A percentile compares a stretch with the other conserved stretches of the same genome.
These are phyloP conservation scores for Motacilla tschutschensis DNA, from an alignment of 2,113 vertebrate genomes.

Conservation along the genomic window DNA sequence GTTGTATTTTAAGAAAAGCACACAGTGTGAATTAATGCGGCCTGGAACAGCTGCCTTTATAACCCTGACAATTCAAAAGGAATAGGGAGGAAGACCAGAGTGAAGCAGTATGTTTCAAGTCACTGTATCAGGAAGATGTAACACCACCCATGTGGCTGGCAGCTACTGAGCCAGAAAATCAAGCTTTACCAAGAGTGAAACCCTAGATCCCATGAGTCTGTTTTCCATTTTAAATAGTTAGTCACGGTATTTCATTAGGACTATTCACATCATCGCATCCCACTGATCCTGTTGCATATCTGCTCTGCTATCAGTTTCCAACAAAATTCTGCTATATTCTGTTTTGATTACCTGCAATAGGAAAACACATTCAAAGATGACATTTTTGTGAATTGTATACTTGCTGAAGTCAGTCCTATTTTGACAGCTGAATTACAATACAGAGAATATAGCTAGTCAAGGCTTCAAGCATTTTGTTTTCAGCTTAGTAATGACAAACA, in stretches of 20 bases:
- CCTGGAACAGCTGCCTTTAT: not conserved
- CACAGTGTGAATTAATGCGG: not conserved
- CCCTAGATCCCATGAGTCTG: not conserved
- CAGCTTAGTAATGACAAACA: not conserved
- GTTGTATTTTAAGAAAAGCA: not conserved
- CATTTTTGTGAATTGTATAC: not conserved
- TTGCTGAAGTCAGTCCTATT: not conserved
- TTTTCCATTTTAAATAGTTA: constrained; percentile 28
- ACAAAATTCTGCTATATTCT: not conserved
- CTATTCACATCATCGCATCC: not conserved
- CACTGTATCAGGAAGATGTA: not conserved
- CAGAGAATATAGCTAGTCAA: not conserved
- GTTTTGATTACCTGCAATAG: not conserved
- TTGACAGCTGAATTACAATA: not conserved
- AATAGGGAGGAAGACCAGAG: not conserved
- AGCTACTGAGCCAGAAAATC: constrained; percentile 46
- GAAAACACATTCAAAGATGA: constrained; percentile 17
- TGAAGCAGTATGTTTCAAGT: not conserved
- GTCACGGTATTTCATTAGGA: not conserved
- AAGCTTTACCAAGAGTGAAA: constrained; percentile 30
- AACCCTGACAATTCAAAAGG: not conserved
- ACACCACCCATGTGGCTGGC: constrained; percentile 4
- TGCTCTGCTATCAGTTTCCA: not conserved
- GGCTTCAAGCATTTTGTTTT: not conserved
- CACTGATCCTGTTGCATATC: not conserved